Evolutionary conservation across 2,888 invertebrate genomes (phyloP), one percentile per base, ranked within the genome.

Genomic region (Tipula vernalis): DNA sequence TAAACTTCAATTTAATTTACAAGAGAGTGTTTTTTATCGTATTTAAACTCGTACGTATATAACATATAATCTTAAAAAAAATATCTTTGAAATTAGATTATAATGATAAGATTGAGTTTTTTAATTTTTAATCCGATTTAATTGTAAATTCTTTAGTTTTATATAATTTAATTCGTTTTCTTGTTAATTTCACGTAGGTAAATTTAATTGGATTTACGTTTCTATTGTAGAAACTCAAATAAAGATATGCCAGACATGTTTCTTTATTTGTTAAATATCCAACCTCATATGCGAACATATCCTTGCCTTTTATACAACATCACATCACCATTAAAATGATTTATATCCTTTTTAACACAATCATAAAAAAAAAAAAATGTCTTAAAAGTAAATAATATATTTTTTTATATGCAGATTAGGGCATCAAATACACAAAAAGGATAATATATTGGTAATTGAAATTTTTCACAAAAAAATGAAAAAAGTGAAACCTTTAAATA

Each of bases 311-410:
- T 71, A 71, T 28, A 71, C 28, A 71, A 71, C 28, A 71, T 71
- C 71, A 28, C 28, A 71, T 71, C 28, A 71, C 71, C 71, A 71
- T 71, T 71, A 71, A 71, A 71, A 28, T 71, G 71, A 71, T 71
- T 71, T 71, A 71, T 71, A 71, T 71, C 71, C 71, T 71, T 71
- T 71, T 71, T 71, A 71, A 71, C 71, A 71, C 71, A 71, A 71
- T 71, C 18, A 71, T 71, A 71, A 71, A 71, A 51, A 28, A 28
- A n/a, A 28, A 28, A 44, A 51, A 71, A 28, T 10, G 28, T 71
- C 28, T 71, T 71, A 71, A 71, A 71, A 71, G 71, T 8, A 71
- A 71, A 71, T 8, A 51, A 51, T 5, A 51, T n/a, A n/a, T 5
- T 51, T 57, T 57, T 71, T 71, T 71, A 71, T 71, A 71, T 71